Evolutionary conservation across 2,797 vertebrate genomes (phyloP).

Genomic region (Bradypodion ventrale): DNA sequence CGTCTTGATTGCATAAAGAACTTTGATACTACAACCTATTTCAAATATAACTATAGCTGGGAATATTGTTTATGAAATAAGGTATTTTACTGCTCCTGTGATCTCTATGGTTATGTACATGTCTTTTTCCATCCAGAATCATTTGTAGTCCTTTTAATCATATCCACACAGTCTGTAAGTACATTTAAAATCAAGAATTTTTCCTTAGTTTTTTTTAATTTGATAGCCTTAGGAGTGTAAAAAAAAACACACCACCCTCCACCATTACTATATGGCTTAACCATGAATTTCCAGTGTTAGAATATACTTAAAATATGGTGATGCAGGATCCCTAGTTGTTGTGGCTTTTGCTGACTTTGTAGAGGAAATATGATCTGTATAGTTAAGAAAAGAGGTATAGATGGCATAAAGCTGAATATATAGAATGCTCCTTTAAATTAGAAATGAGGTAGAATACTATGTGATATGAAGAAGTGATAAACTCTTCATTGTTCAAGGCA

Average conservation of each 20-base stretch:
- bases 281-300: constrained; percentile 43
- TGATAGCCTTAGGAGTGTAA: constrained; percentile 34
- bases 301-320: constrained; percentile 20
- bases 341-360: constrained; percentile 35
- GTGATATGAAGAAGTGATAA: background rate
- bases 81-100: constrained; percentile 28
- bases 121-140: background rate
- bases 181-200: constrained; percentile 48
- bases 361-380: constrained; percentile 14
- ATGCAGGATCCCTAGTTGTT: constrained; percentile 31
- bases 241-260: no score
- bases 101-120: constrained; percentile 11
- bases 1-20: constrained; percentile 35
- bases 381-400: background rate
- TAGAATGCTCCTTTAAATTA: constrained; percentile 40
- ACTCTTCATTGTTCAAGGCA: background rate
- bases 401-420: constrained; percentile 42
- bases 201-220: constrained; percentile 28
- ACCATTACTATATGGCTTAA: constrained; percentile 3
- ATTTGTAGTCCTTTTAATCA: background rate
- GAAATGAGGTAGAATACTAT: background rate
- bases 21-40: constrained; percentile 43
- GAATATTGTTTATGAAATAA: constrained; percentile 20
- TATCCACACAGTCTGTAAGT: background rate
- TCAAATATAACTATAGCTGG: constrained; percentile 58